Evolutionary conservation across 2,797 vertebrate genomes (phyloP), one percentile per base, ranked within the genome.

Genomic region (Pangasius djambal): DNA sequence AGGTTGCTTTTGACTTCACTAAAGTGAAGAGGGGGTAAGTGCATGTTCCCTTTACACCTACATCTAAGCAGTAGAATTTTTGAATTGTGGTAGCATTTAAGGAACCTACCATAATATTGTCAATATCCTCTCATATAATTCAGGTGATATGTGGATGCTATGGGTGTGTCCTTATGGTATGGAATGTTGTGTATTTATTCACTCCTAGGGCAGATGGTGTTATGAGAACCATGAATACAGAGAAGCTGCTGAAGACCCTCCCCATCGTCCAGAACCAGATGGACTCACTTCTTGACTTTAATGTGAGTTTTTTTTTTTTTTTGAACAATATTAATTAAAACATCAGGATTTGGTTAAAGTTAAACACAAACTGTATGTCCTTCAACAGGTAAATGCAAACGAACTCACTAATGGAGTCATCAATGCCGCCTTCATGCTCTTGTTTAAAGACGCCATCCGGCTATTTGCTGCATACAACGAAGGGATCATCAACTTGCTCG

Each of bases 391-490:
- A 94, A 98, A 98, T 95, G 97, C 98, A 94, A 99, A 99, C 89
- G 98, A 99, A 93, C 97, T 99, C 92, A 99, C 98, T 86, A 99
- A 99, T 85, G 98, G 98, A 86, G 97, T 99, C 92, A 99, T 99
- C 95, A 99, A 99, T 90, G 98, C 97, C 91, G 98, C 97, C 93
- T 99, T 99, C 95, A 98, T 99, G 98, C 97, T 99, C 81, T 96
- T 99, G 93, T 99, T 99, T 96, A 99, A 99, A 97, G 98, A 99
- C 90, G 97, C 98, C 77, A 99, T 99, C 93, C 97, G 98, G 95
- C 97, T 99, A 93, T 99, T 99, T 48, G 98, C 98, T n/a, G 98
- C 98, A 1, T 99, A 99, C 94, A 99, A 99, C 22, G 98, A 99
- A 95, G 98, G 98, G 92, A 98, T 99, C 91, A 99, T 99, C 95